A percentile compares a stretch with the other conserved stretches of the same genome.
These are phyloP conservation scores for Apodemia hepburni DNA, from an alignment of 2,888 invertebrate species.

Conservation along the genomic window DNA sequence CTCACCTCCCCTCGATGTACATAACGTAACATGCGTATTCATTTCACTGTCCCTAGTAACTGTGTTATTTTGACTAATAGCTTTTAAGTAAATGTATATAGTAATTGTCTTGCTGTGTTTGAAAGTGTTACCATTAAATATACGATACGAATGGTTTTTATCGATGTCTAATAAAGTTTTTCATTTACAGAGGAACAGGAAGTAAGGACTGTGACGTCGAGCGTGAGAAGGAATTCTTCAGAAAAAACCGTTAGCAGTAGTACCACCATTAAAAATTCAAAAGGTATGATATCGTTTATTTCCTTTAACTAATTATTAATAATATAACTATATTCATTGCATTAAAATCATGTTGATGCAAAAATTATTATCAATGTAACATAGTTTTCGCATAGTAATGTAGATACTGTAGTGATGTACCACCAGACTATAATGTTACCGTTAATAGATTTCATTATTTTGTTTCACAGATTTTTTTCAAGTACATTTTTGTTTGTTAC, in stretches of 20 bases:
- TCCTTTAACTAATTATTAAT: neutral
- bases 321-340: neutral
- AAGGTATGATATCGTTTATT: constrained; percentile 58
- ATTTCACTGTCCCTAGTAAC: constrained; percentile 65
- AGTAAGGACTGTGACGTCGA: constrained; percentile 70
- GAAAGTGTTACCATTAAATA: constrained; percentile 37
- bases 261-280: constrained; percentile 80
- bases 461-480: too few species aligned
- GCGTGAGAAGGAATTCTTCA: constrained; percentile 73
- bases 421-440: too few species aligned
- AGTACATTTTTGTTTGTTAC: neutral
- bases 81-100: constrained; percentile 57
- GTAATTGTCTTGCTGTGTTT: constrained; percentile 31
- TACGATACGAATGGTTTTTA: constrained; percentile 34
- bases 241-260: constrained; percentile 80
- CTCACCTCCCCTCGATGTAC: constrained; percentile 47
- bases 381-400: neutral
- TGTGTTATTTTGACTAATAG: constrained; percentile 75
- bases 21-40: constrained; percentile 58
- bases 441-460: too few species aligned
- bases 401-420: too few species aligned
- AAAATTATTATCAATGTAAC: too few species aligned
- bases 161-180: neutral
- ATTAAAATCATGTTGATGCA: neutral
- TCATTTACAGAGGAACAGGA: constrained; percentile 68